Evolutionary conservation across 2,888 invertebrate genomes (phyloP).

Genomic region (Drosophila cracens): DNA sequence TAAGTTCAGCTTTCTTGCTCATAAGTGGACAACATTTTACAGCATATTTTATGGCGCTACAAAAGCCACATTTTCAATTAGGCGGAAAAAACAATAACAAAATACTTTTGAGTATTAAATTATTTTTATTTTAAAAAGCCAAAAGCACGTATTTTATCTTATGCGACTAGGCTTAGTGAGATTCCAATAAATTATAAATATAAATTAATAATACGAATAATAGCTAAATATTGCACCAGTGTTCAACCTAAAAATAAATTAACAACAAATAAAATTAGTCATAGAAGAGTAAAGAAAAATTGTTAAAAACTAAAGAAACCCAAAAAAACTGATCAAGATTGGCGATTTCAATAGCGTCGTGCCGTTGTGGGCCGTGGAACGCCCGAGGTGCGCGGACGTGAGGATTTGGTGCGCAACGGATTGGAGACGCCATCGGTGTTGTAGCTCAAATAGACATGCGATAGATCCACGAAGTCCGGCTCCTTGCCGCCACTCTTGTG

Average conservation of each 20-base stretch:
- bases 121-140: constrained; percentile 66
- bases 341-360: constrained; percentile 78
- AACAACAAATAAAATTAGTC: constrained; percentile 54
- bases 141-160: constrained; percentile 55
- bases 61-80: neutral
- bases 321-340: constrained; percentile 63
- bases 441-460: constrained; percentile 89
- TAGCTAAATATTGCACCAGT: constrained; percentile 63
- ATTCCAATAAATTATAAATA: constrained; percentile 51
- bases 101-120: constrained; percentile 34
- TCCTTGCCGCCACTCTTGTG: constrained; percentile 84
- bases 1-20: constrained; percentile 55
- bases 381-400: constrained; percentile 86
- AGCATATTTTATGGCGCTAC: constrained; percentile 17
- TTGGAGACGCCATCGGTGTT: constrained; percentile 87
- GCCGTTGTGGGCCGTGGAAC: constrained; percentile 86
- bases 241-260: constrained; percentile 71
- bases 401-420: constrained; percentile 86
- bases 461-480: constrained; percentile 88
- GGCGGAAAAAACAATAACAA: neutral
- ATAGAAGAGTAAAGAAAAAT: constrained; percentile 60
- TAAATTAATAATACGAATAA: constrained; percentile 42
- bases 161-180: constrained; percentile 44
- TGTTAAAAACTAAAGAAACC: constrained; percentile 59
- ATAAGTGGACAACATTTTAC: neutral